phyloP scores from a whole-genome alignment of 2,113 vertebrate genomes.

The Thryonomys swinderianus region DNA sequence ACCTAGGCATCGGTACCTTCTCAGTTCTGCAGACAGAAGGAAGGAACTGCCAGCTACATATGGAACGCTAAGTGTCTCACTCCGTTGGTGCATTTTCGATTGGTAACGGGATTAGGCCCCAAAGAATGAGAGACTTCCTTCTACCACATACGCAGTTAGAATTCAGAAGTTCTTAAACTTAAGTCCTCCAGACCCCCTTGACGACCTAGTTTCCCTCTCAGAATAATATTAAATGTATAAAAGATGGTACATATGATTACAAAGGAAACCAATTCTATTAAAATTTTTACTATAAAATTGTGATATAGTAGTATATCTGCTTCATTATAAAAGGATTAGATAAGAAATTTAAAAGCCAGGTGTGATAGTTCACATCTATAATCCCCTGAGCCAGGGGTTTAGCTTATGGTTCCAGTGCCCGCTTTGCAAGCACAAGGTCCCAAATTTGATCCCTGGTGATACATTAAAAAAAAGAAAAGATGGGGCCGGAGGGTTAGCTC shows the following conservation, averaged over 20 bases:
- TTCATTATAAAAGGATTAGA: background rate
- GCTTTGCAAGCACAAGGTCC: too few relatives aligned
- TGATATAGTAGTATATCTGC: background rate
- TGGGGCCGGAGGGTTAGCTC: too few relatives aligned
- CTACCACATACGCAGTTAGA: background rate
- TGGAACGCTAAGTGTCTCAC: background rate
- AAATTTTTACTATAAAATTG: background rate
- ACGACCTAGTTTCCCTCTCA: background rate
- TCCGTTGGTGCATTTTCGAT: background rate
- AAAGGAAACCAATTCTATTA: background rate
- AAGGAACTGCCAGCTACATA: background rate
- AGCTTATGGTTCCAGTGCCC: too few relatives aligned
- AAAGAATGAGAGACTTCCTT: background rate
- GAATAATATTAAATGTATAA: constrained; percentile 5
- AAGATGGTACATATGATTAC: background rate
- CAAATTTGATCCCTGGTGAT: too few relatives aligned
- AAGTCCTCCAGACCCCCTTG: background rate
- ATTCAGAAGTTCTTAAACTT: background rate
- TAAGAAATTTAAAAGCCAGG: background rate
- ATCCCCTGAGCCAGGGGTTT: background rate
- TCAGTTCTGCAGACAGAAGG: background rate
- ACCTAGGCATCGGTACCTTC: background rate
- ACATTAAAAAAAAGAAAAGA: too few relatives aligned
- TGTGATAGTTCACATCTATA: background rate
- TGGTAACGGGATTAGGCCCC: background rate